Conservation (phyloP, 2,113 vertebrate species). For the Nesogale talazaci region DNA sequence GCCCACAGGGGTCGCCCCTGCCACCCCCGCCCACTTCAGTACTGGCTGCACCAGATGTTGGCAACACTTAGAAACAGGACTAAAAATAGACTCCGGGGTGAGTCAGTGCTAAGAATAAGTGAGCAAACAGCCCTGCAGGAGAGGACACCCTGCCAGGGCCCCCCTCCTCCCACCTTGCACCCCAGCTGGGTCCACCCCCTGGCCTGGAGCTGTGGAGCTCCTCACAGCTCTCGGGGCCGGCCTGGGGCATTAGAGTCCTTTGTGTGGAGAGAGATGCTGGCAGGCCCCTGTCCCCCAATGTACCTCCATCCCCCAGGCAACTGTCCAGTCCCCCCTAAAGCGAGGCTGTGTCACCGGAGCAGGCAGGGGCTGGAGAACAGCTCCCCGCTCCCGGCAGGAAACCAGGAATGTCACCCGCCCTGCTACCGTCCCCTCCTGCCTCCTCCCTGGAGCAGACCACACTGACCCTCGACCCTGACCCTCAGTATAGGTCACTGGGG, state of each 20-base stretch:
- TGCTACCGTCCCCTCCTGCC: neutral
- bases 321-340: neutral
- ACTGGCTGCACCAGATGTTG: conserved; percentile 66
- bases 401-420: neutral
- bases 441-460: neutral
- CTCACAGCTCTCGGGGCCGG: neutral
- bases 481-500: neutral
- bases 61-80: conserved; percentile 67
- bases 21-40: neutral
- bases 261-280: neutral
- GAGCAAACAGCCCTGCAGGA: conserved; percentile 47
- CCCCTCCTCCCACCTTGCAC: neutral
- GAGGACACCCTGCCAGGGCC: conserved; percentile 7
- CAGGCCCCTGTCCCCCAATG: neutral
- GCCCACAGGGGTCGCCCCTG: conserved; percentile 58
- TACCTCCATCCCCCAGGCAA: neutral
- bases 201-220: neutral
- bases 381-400: neutral
- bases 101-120: conserved; percentile 77
- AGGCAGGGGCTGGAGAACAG: neutral
- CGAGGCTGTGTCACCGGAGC: rapidly evolving
- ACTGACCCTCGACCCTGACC: neutral
- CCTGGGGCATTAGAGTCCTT: neutral
- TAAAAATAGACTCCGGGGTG: conserved; percentile 74
- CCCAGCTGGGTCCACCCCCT: neutral